These are phyloP conservation scores for Upupa epops DNA, from an alignment of 2,113 vertebrate species.

Conservation along the genomic window DNA sequence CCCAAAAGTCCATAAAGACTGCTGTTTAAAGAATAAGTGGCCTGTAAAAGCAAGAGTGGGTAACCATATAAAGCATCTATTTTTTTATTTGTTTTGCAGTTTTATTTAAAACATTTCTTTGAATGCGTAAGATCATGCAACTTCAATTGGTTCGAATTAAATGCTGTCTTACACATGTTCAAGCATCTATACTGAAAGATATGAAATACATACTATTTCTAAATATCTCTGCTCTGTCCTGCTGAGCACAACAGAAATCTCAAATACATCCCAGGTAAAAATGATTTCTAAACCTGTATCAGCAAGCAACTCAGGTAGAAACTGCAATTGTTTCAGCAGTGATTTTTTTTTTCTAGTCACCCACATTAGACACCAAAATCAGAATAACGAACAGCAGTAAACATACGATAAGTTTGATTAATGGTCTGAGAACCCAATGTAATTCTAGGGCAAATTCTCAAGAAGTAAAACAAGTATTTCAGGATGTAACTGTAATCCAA, in stretches of 20 bases:
- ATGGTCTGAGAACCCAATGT: background rate
- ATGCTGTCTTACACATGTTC: background rate
- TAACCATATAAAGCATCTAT: rapidly evolving
- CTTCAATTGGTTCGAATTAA: background rate
- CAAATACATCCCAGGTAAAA: background rate
- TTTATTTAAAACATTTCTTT: background rate
- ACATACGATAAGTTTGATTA: background rate
- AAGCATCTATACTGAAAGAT: background rate
- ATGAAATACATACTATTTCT: background rate
- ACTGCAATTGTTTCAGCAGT: background rate
- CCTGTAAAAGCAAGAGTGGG: background rate
- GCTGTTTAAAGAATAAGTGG: background rate
- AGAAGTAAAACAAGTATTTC: background rate
- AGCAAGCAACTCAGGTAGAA: background rate
- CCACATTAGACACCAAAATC: background rate
- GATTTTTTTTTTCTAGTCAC: background rate
- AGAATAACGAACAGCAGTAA: background rate
- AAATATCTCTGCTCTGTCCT: background rate
- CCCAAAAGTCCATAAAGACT: background rate
- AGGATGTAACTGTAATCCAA: background rate
- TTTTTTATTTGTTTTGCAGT: background rate
- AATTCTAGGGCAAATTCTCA: background rate
- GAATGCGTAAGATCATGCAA: background rate
- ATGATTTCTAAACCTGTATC: background rate
- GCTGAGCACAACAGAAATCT: background rate